These are phyloP conservation scores for Noctilio leporinus DNA, from an alignment of 2,113 vertebrate genomes.

Conservation along the genomic window DNA sequence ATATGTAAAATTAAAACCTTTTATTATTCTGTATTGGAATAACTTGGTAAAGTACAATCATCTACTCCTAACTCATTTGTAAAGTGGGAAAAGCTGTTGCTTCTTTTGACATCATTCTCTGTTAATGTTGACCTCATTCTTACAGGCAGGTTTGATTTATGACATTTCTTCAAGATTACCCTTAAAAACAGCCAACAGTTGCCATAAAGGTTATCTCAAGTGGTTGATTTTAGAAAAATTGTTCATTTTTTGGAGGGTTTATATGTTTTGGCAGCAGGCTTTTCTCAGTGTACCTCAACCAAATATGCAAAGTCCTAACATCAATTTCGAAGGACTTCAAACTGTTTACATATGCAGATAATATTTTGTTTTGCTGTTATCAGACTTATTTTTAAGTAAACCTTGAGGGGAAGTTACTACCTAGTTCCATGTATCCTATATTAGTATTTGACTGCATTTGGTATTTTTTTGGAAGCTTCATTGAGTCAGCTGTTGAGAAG, in stretches of 20 bases:
- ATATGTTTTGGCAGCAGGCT: neutral
- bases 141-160: neutral
- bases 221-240: neutral
- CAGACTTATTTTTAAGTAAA: conserved; percentile 3
- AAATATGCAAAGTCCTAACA: neutral
- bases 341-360: neutral
- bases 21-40: neutral
- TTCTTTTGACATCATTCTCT: neutral
- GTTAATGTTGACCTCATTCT: neutral
- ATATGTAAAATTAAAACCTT: neutral
- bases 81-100: neutral
- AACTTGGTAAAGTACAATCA: neutral
- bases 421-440: neutral
- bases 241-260: neutral
- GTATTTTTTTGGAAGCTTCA: neutral
- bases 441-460: neutral
- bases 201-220: neutral
- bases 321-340: neutral
- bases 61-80: neutral
- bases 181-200: neutral
- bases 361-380: neutral
- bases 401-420: neutral
- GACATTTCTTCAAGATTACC: neutral
- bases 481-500: neutral
- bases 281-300: neutral